Percentiles rank a stretch among this genome's conserved stretches.
Evolutionary conservation across 2,113 vertebrate genomes (phyloP).

Genomic region (Lamprologus callipterus): DNA sequence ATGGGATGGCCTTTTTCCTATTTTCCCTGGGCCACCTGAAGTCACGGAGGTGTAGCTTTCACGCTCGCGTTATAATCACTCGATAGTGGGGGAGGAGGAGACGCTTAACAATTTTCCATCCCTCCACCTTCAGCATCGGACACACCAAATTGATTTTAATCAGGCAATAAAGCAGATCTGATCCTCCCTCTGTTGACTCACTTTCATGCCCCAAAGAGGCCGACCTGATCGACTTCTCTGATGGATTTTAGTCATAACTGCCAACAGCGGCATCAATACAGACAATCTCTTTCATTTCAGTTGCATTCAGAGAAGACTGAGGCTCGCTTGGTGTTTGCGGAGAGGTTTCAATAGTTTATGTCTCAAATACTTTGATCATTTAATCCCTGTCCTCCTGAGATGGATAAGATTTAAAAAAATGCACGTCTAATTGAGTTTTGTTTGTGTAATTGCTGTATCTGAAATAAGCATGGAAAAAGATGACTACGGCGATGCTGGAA

Average conservation of each 20-base stretch:
- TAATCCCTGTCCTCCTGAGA: neutral
- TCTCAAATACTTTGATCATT: constrained; percentile 12
- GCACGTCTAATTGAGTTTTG: neutral
- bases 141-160: constrained; percentile 66
- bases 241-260: constrained; percentile 55
- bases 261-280: constrained; percentile 31
- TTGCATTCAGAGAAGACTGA: constrained; percentile 4
- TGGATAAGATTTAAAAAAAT: neutral
- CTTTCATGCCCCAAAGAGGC: constrained; percentile 56
- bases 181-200: constrained; percentile 54
- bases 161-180: constrained; percentile 48
- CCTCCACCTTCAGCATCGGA: constrained; percentile 31
- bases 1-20: constrained; percentile 32
- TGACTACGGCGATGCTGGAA: neutral
- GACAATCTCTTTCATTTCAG: constrained; percentile 35
- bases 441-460: neutral
- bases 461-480: neutral
- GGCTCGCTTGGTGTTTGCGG: constrained; percentile 18
- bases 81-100: neutral
- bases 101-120: neutral
- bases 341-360: constrained; percentile 21
- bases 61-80: neutral
- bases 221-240: constrained; percentile 44
- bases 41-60: neutral
- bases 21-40: neutral